Conservation (phyloP, 2,888 invertebrate genomes). For the Agrotis puta region DNA sequence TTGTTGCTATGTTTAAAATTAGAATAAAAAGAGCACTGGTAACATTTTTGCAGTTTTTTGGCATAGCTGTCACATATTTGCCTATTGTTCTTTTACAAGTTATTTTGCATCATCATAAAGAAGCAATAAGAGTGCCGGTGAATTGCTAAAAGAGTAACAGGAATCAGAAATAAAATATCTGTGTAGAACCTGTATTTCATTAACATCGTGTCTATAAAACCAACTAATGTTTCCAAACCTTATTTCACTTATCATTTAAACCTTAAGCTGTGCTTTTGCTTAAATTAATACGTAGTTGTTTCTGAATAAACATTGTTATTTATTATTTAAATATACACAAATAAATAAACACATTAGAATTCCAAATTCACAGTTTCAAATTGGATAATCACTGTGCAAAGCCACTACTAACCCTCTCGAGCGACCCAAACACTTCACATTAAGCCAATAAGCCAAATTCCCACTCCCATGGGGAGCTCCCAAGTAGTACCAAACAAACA, state of each 20-base stretch:
- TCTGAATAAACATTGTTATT: no score
- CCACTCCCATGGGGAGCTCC: slow-evolving; percentile 77
- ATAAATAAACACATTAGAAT: not conserved
- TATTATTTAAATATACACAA: not conserved
- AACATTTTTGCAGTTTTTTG: not conserved
- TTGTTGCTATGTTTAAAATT: no score
- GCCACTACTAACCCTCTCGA: slow-evolving; percentile 56
- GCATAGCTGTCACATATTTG: not conserved
- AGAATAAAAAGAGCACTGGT: not conserved
- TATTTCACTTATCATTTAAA: no score
- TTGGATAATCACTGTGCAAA: slow-evolving; percentile 49
- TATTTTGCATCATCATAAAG: no score
- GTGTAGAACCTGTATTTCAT: no score
- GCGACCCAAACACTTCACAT: slow-evolving; percentile 69
- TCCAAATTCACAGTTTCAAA: slow-evolving; percentile 35
- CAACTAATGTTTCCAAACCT: no score
- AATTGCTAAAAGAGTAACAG: no score
- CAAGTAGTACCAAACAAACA: slow-evolving; percentile 84
- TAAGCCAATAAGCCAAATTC: slow-evolving; percentile 84
- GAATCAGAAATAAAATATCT: no score
- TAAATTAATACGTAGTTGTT: not conserved
- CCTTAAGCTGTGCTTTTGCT: no score
- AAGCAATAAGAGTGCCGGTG: no score
- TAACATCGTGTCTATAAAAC: no score
- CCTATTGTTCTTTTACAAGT: no score